Evolutionary conservation across 1,140 invertebrate genomes (phyloP).

Genomic region (Hirudo medicinalis): DNA sequence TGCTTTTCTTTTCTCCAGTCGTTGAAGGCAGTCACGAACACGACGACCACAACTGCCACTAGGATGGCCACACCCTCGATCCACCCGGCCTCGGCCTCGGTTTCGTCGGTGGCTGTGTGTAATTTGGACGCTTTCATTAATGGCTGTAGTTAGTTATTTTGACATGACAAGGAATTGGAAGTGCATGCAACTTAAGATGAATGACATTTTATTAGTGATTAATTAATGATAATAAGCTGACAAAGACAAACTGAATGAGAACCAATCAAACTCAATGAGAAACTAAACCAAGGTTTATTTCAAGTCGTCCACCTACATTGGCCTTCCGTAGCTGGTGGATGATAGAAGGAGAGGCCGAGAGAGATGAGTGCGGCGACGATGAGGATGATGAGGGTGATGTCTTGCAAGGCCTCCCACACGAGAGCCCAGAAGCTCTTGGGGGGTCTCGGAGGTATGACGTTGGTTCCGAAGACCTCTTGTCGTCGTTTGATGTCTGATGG

Average conservation of each 20-base stretch:
- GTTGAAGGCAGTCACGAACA: constrained; percentile 90
- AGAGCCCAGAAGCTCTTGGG: constrained; percentile 91
- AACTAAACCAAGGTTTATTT: too few species aligned
- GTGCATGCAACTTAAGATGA: too few species aligned
- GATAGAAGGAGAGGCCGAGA: constrained; percentile 28
- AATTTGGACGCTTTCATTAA: background rate
- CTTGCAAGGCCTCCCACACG: constrained; percentile 95
- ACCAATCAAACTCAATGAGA: too few species aligned
- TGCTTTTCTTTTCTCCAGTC: constrained; percentile 94
- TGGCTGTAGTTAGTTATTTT: background rate
- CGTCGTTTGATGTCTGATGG: constrained; percentile 15
- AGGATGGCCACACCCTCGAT: constrained; percentile 90
- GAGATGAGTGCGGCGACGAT: constrained; percentile 27
- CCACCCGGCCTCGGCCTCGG: constrained; percentile 46
- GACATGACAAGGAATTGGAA: too few species aligned
- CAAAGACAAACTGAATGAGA: too few species aligned
- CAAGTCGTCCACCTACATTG: background rate
- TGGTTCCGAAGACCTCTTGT: constrained; percentile 62
- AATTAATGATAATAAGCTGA: too few species aligned
- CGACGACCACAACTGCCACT: constrained; percentile 88
- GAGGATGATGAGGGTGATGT: constrained; percentile 85
- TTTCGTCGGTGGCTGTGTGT: background rate
- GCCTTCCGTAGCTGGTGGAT: constrained; percentile 19
- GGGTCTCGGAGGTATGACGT: constrained; percentile 91
- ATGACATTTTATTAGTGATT: too few species aligned